phyloP scores from a whole-genome alignment of 2,113 vertebrate species.

The Triplophysa rosa region DNA sequence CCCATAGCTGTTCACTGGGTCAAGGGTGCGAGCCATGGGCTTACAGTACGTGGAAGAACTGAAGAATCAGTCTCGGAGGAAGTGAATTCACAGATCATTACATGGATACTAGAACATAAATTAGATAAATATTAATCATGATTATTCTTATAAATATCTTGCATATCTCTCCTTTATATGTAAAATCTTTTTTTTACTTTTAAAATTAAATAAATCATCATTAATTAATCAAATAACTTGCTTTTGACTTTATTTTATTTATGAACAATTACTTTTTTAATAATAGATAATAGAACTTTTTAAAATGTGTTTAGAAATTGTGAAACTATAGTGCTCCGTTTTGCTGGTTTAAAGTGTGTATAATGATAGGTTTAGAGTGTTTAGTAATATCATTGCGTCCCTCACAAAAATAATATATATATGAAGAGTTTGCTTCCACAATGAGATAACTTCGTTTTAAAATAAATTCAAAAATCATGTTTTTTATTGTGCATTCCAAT shows the following conservation, averaged over 20 bases:
- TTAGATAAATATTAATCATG: neutral
- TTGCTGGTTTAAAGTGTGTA: too few relatives aligned
- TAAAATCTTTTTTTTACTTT: neutral
- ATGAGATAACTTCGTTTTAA: too few relatives aligned
- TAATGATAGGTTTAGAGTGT: too few relatives aligned
- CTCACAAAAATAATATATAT: too few relatives aligned
- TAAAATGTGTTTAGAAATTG: neutral
- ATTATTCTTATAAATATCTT: neutral
- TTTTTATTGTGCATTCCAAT: too few relatives aligned
- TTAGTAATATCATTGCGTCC: too few relatives aligned
- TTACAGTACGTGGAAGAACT: conserved; percentile 80
- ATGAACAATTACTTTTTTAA: neutral
- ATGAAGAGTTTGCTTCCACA: too few relatives aligned
- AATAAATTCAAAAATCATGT: too few relatives aligned
- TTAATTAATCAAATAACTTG: too few relatives aligned
- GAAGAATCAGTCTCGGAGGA: conserved; percentile 82
- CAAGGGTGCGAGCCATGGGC: conserved; percentile 84
- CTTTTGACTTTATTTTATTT: neutral
- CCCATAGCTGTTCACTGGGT: conserved; percentile 83
- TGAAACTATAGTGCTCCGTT: too few relatives aligned
- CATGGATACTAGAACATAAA: conserved; percentile 80
- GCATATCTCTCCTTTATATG: neutral
- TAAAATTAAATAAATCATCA: neutral
- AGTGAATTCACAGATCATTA: conserved; percentile 80
- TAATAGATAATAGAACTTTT: neutral